Evolutionary conservation across 2,113 vertebrate species (phyloP).

Genomic region (Xyrauchen texanus): DNA sequence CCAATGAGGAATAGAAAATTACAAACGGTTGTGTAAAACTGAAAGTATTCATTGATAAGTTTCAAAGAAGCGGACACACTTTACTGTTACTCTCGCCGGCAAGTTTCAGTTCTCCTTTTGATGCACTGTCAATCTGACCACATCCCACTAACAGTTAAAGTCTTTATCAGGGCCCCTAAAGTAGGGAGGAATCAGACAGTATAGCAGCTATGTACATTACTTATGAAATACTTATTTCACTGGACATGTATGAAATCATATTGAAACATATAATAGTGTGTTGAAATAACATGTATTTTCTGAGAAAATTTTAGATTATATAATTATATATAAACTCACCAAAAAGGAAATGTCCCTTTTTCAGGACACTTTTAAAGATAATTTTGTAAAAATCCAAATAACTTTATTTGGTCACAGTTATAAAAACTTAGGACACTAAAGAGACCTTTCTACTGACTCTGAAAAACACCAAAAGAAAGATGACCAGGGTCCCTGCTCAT

Average conservation of each 20-base stretch:
- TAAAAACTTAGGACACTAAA: no score
- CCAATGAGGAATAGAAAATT: not conserved
- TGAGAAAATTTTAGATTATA: no score
- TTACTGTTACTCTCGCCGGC: constrained; percentile 23
- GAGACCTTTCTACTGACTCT: no score
- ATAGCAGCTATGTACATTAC: not conserved
- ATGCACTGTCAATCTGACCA: constrained; percentile 21
- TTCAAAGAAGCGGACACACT: constrained; percentile 20
- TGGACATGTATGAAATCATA: not conserved
- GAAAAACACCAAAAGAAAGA: no score
- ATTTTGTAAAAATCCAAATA: no score
- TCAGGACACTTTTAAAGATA: no score
- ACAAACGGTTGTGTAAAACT: not conserved
- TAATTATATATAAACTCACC: no score
- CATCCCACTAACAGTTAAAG: constrained; percentile 31
- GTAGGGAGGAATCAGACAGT: not conserved
- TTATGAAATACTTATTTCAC: not conserved
- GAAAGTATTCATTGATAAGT: constrained; percentile 10
- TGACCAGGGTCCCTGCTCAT: no score
- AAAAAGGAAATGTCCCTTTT: no score
- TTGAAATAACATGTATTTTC: no score
- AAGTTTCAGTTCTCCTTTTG: constrained; percentile 54
- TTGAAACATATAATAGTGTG: no score
- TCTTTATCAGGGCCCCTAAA: not conserved
- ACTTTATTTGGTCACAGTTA: no score